A percentile compares a stretch with the other conserved stretches of the same genome.
phyloP scores from a whole-genome alignment of 2,888 invertebrate genomes.

The Tromatobia lineatoria region DNA sequence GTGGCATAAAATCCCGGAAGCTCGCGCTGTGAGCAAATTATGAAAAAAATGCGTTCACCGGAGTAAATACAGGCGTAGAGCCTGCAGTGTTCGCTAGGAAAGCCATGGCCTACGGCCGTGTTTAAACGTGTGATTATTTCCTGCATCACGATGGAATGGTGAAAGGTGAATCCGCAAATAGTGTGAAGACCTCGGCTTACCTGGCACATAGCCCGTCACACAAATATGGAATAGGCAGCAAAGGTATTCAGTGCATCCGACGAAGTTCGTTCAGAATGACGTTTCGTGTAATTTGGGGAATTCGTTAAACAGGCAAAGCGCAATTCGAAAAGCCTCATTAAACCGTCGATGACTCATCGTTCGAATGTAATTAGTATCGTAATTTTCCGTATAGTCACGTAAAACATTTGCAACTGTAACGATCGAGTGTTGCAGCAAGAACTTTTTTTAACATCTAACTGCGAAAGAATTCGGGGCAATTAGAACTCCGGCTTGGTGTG shows the following conservation, averaged over 20 bases:
- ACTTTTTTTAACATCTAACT: not conserved
- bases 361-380: not conserved
- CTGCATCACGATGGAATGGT: slow-evolving; percentile 45
- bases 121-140: slow-evolving; percentile 56
- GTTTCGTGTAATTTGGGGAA: not conserved
- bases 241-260: slow-evolving; percentile 9
- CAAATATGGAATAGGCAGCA: slow-evolving; percentile 32
- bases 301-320: not conserved
- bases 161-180: slow-evolving; percentile 62
- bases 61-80: not conserved
- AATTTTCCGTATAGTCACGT: not conserved
- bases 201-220: not conserved
- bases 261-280: not conserved
- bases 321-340: not conserved
- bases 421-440: slow-evolving; percentile 22
- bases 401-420: not conserved
- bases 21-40: not conserved
- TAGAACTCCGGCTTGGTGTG: slow-evolving; percentile 30
- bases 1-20: slow-evolving; percentile 10
- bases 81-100: not conserved
- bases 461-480: slow-evolving; percentile 67
- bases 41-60: slow-evolving; percentile 21
- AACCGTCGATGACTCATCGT: not conserved
- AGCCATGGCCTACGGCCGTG: slow-evolving; percentile 17
- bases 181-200: slow-evolving; percentile 8